phyloP scores from a whole-genome alignment of 64 coral and sea anemone genomes.

The Montipora cactus region DNA sequence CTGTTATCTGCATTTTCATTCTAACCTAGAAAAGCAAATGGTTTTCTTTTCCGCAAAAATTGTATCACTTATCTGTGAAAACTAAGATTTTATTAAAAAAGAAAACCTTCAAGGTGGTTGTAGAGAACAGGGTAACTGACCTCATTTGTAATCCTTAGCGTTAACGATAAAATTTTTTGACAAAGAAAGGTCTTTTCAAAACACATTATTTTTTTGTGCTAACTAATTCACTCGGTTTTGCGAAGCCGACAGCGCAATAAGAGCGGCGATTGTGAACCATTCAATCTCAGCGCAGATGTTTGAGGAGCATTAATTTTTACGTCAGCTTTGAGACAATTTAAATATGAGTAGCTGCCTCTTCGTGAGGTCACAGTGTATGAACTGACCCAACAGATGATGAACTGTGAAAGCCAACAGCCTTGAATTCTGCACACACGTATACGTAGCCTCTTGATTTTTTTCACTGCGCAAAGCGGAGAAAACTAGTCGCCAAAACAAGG shows the following conservation, averaged over 20 bases:
- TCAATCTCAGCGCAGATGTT: conserved; percentile 24
- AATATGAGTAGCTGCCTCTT: conserved; percentile 20
- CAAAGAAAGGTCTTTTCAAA: conserved; percentile 1
- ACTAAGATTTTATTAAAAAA: too few relatives aligned
- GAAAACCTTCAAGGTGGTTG: background rate
- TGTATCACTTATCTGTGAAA: too few relatives aligned
- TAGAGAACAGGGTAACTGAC: background rate
- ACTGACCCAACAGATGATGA: background rate
- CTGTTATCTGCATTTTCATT: background rate
- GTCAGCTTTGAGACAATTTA: conserved; percentile 29
- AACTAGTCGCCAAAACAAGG: too few relatives aligned
- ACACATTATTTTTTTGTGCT: conserved; percentile 16
- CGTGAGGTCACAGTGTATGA: background rate
- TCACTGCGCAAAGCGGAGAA: background rate
- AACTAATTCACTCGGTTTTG: conserved; percentile 27
- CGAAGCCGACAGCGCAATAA: background rate
- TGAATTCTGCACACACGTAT: too few relatives aligned
- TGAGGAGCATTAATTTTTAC: conserved; percentile 34
- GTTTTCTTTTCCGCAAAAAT: background rate
- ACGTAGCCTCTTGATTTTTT: too few relatives aligned
- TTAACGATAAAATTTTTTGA: background rate
- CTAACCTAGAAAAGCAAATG: background rate
- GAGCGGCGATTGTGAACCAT: conserved; percentile 2
- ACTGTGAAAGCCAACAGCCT: background rate
- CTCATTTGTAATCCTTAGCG: background rate